Conservation (phyloP, 2,113 vertebrate genomes). For the Microcebus murinus region DNA sequence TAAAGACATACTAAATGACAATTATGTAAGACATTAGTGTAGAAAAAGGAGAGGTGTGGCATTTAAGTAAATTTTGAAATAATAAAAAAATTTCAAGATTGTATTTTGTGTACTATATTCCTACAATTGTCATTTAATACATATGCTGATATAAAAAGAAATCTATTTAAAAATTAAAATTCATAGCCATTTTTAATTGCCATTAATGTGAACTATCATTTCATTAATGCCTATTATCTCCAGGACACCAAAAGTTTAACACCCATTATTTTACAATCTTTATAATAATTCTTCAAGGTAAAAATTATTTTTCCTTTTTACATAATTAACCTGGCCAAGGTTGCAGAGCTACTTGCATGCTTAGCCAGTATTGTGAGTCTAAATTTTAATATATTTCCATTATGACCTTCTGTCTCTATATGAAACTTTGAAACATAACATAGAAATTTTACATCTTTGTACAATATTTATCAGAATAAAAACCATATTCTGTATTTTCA, state of each 20-base stretch:
- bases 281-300: not conserved
- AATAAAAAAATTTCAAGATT: not conserved
- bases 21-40: not conserved
- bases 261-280: not conserved
- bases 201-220: not conserved
- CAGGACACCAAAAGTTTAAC: not conserved
- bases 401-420: not conserved
- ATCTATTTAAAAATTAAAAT: not conserved
- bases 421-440: not conserved
- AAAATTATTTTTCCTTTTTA: not conserved
- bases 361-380: not conserved
- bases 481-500: not conserved
- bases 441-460: not conserved
- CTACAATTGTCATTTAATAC: not conserved
- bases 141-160: not conserved
- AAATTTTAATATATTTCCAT: not conserved
- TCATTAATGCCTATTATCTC: not conserved
- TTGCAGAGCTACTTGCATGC: not conserved
- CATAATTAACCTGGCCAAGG: not conserved
- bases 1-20: not conserved
- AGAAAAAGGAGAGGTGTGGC: not conserved
- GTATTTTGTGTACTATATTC: not conserved
- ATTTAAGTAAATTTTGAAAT: not conserved
- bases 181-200: not conserved
- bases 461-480: constrained; percentile 12